Evolutionary conservation across 2,113 vertebrate species (phyloP).

Genomic region (Colinus virginianus): DNA sequence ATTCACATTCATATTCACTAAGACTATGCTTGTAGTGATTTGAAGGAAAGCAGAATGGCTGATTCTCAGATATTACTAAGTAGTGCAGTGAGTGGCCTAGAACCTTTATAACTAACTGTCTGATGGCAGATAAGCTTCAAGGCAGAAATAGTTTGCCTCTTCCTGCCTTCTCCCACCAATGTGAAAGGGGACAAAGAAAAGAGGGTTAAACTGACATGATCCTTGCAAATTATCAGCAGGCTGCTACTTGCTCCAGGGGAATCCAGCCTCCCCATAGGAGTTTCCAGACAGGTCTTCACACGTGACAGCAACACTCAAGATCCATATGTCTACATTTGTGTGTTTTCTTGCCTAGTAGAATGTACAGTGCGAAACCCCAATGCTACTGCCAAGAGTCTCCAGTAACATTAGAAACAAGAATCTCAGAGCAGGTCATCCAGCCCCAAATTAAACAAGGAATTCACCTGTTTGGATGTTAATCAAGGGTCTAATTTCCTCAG

Average conservation of each 20-base stretch:
- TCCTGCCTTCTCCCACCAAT: no score
- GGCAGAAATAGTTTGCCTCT: neutral
- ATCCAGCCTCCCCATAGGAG: neutral
- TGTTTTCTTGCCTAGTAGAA: neutral
- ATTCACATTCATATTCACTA: neutral
- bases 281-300: neutral
- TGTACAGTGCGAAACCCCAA: neutral
- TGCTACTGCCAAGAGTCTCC: neutral
- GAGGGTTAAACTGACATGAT: neutral
- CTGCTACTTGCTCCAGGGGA: neutral
- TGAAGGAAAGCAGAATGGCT: neutral
- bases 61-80: neutral
- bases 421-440: neutral
- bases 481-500: neutral
- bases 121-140: neutral
- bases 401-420: neutral
- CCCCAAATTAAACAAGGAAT: neutral
- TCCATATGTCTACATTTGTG: neutral
- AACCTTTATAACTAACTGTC: neutral
- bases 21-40: neutral
- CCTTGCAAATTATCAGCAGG: neutral
- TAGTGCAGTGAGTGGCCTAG: neutral
- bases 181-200: neutral
- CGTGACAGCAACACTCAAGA: neutral
- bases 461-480: neutral